phyloP scores from a whole-genome alignment of 2,113 vertebrate genomes.

The Notothenia rossii region DNA sequence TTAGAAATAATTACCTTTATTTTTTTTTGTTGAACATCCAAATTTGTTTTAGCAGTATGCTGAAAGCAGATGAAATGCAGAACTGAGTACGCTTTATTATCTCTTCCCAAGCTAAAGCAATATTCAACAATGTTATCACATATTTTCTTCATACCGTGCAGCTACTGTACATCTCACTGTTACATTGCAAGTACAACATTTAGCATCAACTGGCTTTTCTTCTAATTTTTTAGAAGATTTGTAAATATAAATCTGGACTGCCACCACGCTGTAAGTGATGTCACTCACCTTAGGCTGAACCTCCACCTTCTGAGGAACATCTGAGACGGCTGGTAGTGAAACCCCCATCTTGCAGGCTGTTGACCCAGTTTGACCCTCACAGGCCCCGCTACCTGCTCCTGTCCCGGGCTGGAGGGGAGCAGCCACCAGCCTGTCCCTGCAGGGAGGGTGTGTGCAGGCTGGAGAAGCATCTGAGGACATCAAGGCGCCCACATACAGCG shows the following conservation, averaged over 20 bases:
- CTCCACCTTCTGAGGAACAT: constrained; percentile 53
- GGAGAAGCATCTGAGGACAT: constrained; percentile 67
- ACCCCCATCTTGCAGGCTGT: constrained; percentile 53
- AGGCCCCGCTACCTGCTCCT: constrained; percentile 55
- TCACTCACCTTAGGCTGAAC: constrained; percentile 71
- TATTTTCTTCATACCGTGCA: too few species aligned
- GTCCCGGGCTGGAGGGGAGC: constrained; percentile 60
- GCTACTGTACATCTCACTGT: not conserved
- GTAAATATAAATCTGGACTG: not conserved
- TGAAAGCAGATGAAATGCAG: too few species aligned
- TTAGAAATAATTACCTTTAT: too few species aligned
- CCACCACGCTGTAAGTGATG: not conserved
- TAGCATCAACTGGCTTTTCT: not conserved
- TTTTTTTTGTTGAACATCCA: too few species aligned
- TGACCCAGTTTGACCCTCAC: constrained; percentile 70
- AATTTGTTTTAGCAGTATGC: too few species aligned
- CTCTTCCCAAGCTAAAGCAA: too few species aligned
- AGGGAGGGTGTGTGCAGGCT: constrained; percentile 71
- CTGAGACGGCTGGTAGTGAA: constrained; percentile 50
- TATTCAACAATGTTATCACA: too few species aligned
- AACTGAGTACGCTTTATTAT: too few species aligned
- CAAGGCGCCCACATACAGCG: constrained; percentile 67
- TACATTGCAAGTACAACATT: not conserved
- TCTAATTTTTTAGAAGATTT: not conserved
- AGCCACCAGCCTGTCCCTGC: constrained; percentile 82